A percentile compares a stretch with the other conserved stretches of the same genome.
Conservation (phyloP, 2,113 vertebrate species). For the Ariopsis seemanni region DNA sequence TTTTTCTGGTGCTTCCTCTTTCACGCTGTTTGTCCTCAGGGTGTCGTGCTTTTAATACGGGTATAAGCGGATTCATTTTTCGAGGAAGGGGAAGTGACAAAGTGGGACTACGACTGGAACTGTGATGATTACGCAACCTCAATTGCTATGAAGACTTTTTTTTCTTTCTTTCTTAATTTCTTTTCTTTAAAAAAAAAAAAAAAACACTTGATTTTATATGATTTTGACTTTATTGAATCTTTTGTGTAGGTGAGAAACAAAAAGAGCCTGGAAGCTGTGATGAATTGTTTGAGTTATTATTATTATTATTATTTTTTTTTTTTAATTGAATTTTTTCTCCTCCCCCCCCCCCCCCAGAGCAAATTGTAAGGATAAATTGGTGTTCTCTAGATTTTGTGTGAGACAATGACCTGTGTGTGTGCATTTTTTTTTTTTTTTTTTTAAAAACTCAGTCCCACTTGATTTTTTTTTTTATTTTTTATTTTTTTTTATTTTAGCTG, state of each 20-base stretch:
- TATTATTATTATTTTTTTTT: no score
- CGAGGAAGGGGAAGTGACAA: constrained; percentile 51
- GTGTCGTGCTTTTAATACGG: constrained; percentile 76
- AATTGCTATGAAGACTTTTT: constrained; percentile 27
- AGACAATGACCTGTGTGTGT: not conserved
- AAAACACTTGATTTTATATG: not conserved
- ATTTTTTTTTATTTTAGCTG: constrained; percentile 6
- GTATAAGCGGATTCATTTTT: constrained; percentile 69
- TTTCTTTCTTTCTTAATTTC: not conserved
- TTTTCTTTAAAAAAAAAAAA: no score
- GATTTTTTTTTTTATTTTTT: not conserved
- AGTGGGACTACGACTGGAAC: constrained; percentile 43
- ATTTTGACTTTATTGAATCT: not conserved
- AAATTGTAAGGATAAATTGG: not conserved
- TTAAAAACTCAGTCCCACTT: not conserved
- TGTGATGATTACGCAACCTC: constrained; percentile 55
- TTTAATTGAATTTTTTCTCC: no score
- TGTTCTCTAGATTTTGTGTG: not conserved
- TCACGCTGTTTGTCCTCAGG: constrained; percentile 70
- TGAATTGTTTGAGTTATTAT: not conserved
- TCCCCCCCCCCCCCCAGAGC: not conserved
- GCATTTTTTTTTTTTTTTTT: not conserved
- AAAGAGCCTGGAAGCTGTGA: not conserved
- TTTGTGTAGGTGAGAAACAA: not conserved
- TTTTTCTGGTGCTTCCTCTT: constrained; percentile 57